These are phyloP conservation scores for Nephrotoma appendiculata DNA, from an alignment of 2,888 invertebrate genomes.

Conservation along the genomic window DNA sequence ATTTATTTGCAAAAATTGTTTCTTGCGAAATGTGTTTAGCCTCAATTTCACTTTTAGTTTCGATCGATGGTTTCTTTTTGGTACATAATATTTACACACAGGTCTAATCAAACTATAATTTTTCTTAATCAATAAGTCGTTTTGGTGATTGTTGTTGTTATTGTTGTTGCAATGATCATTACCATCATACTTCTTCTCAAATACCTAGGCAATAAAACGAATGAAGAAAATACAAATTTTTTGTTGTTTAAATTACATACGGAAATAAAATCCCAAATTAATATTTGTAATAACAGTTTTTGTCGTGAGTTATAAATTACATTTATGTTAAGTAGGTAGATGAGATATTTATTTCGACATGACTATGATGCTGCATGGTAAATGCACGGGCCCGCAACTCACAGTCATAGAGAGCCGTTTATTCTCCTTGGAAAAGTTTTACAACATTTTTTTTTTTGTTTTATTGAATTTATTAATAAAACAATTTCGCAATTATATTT, in stretches of 20 bases:
- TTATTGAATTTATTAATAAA: neutral
- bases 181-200: neutral
- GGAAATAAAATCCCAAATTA: neutral
- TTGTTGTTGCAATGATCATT: neutral
- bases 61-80: neutral
- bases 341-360: neutral
- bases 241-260: neutral
- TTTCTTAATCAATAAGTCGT: neutral
- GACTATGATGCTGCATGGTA: neutral
- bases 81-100: neutral
- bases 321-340: neutral
- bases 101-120: neutral
- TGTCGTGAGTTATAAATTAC: neutral
- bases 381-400: neutral
- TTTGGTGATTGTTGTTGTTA: neutral
- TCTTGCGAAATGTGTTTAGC: neutral
- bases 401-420: neutral
- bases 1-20: neutral
- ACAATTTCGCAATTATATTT: neutral
- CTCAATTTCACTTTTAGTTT: neutral
- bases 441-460: neutral
- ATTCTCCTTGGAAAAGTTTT: neutral
- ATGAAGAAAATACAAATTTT: neutral
- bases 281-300: neutral
- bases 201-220: neutral